Evolutionary conservation across 2,797 vertebrate species (phyloP).

Genomic region (Acridotheres tristis): DNA sequence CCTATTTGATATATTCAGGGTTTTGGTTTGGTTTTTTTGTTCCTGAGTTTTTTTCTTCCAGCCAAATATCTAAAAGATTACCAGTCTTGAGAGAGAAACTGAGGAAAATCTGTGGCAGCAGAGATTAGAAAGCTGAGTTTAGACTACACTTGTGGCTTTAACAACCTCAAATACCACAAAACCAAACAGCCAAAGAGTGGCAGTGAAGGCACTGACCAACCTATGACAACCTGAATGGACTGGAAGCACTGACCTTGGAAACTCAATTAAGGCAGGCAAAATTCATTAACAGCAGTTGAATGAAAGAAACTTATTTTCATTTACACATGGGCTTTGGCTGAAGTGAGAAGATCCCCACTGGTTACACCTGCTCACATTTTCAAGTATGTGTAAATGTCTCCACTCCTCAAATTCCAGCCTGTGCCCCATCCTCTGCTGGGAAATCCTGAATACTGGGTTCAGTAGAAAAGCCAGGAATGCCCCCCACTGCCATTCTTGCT

Average conservation of each 20-base stretch:
- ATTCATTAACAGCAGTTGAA: not conserved
- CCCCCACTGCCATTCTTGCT: not conserved
- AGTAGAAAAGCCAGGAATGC: not conserved
- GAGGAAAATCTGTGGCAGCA: not conserved
- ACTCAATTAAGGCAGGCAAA: not conserved
- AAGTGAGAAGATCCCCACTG: not conserved
- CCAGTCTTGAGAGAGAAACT: not conserved
- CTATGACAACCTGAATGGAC: fast-evolving
- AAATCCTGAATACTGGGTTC: not conserved
- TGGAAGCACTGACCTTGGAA: not conserved
- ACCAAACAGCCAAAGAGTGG: not conserved
- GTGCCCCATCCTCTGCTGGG: not conserved
- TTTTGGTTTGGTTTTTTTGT: not conserved
- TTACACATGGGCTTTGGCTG: not conserved
- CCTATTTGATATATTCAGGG: not conserved
- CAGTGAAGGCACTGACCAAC: not conserved
- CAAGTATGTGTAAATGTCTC: fast-evolving
- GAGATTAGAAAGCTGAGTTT: not conserved
- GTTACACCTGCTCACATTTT: not conserved
- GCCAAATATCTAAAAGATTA: not conserved
- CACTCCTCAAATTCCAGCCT: not conserved
- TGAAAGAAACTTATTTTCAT: not conserved
- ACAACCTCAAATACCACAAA: not conserved
- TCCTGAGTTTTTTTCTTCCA: not conserved
- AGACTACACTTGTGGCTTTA: not conserved